Base-by-base conservation (phyloP, 92 coral and sea anemone species). In the Paramuricea clavata region DNA sequence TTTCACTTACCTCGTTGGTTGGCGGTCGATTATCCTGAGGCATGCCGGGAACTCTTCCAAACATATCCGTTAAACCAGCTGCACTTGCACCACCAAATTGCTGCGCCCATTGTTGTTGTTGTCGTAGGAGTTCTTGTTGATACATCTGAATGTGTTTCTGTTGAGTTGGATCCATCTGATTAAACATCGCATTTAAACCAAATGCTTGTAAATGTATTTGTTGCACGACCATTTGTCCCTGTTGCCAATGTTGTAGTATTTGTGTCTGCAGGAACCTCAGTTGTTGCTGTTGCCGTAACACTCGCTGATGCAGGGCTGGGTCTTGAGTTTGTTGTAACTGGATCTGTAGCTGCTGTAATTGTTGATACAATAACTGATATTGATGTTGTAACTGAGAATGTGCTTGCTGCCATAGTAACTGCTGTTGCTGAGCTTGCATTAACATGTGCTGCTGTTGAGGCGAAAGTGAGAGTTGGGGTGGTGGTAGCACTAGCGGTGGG, bases 71-170 rank as follows among this genome's bases (percentile, higher is more conserved):
- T 26, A 61, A 35, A 17, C 47, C 69, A 21, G 32, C n/a, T n/a
- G n/a, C n/a, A n/a, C n/a, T 21, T 0, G 69, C 21, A 0, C 50
- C 74, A 23, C 73, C 74, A 79, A 59, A 79, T 94, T 94, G 95
- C 73, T 93, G 94, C 41, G 95, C 83, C 81, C 95, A 97, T 83
- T 92, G 94, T 87, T 97, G 99, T 83, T 95, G 95, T 10, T 90
- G 86, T 15, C 89, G 94, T 84, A 97, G 33, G 39, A 93, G 87
- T 74, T 97, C 98, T 91, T 97, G 99, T 21, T 95, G 98, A 21
- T 89, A 36, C 2, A 93, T 85, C 61, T 94, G 93, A 69, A 94
- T 94, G 50, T 92, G 98, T 59, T 94, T 90, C 41, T 90, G 91
- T 32, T 94, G 87, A 17, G 90, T 69, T 7, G 93, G 90, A 2